A percentile compares a stretch with the other conserved stretches of the same genome.
These are phyloP conservation scores for Junonia oenone DNA, from an alignment of 2,888 invertebrate genomes.

Conservation along the genomic window DNA sequence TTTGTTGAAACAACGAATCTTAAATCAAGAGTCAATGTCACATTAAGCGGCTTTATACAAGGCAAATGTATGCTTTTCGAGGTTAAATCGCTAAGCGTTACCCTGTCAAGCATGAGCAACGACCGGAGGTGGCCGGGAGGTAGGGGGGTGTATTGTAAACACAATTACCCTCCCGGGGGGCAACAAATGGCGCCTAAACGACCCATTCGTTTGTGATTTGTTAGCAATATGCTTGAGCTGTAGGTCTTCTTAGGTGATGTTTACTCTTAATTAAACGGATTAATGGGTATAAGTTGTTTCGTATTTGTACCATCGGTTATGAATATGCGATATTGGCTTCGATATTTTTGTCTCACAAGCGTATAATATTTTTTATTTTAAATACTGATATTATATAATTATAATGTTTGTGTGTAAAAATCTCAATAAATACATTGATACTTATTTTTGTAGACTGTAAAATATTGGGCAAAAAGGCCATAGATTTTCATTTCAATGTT, in stretches of 20 bases:
- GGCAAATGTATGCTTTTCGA: constrained; percentile 33
- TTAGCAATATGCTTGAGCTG: constrained; percentile 77
- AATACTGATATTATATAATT: too few species aligned
- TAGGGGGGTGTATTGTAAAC: constrained; percentile 54
- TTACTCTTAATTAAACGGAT: not conserved
- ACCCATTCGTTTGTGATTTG: constrained; percentile 77
- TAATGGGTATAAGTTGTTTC: too few species aligned
- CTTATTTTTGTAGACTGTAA: too few species aligned
- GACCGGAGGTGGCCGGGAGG: constrained; percentile 47
- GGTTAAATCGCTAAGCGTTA: constrained; percentile 67
- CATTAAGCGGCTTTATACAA: constrained; percentile 22
- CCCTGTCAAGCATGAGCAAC: constrained; percentile 67
- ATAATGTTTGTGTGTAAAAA: too few species aligned
- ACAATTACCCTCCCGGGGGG: constrained; percentile 64
- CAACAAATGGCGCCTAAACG: constrained; percentile 76
- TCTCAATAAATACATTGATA: too few species aligned
- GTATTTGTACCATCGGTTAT: too few species aligned
- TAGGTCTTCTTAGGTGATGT: constrained; percentile 52
- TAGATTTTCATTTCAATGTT: too few species aligned
- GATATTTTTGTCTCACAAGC: too few species aligned
- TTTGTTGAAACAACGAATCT: constrained; percentile 17
- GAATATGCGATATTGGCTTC: too few species aligned
- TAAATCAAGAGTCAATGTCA: constrained; percentile 17
- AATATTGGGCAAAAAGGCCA: too few species aligned
- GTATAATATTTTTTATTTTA: too few species aligned